Base-by-base conservation (phyloP, 2,797 vertebrate species). In the Channa striata region DNA sequence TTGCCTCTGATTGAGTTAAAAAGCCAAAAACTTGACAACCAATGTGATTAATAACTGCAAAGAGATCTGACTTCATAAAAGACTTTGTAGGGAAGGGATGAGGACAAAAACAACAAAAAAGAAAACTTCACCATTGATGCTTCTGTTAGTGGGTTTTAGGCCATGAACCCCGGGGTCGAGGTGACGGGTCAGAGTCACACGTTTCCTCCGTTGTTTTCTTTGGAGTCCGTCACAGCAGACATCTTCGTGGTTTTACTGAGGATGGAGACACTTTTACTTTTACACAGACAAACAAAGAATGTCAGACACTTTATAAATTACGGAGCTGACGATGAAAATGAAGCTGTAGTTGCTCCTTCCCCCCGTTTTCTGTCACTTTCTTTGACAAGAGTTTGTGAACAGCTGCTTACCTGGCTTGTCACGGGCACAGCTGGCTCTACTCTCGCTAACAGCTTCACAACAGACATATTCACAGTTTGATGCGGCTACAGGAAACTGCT, bases 351-450 rank as follows among this genome's bases (percentile, higher is more conserved):
- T 6, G 19, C 4, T 67, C 46, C 37, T 23, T 19, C 20, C 43
- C 54, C 12, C 50, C 36, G 12, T 48, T 34, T 25, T 11, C 30
- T 9, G 3, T 70, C 25, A 3, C 33, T 63, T 47, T 60, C n/a
- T 63, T 19, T 42, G 7, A 50, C 49, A n/a, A n/a, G 59, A 70
- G 64, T 46, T 37, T 33, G 48, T 48, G 39, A 64, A 68, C 56
- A 72, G 62, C 56, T 82, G 48, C 47, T 40, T 64, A 43, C 42
- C 42, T 54, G 42, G 56, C 60, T 67, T 69, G 39, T 71, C 47
- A 84, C 65, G 63, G 63, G 60, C 78, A 30, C 81, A 90, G 83
- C 83, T 87, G 86, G 72, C 64, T 74, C 42, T 73, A 39, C 20
- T 71, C 51, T 53, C 49, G 10, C 47, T 73, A 33, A 30, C 25